Evolutionary conservation across 2,888 invertebrate genomes (phyloP).

Genomic region (Crematogaster levior): DNA sequence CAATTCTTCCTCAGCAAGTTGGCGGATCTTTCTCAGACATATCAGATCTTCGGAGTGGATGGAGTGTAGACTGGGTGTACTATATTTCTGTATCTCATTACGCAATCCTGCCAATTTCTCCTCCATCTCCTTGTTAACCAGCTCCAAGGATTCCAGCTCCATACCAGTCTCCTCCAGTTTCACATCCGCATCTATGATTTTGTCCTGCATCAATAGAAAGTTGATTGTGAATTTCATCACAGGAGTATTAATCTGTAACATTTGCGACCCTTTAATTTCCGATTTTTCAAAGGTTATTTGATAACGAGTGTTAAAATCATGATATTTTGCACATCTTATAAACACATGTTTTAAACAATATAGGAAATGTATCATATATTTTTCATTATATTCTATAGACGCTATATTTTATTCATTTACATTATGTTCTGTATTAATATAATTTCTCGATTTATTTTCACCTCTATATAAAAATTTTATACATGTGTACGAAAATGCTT

Average conservation of each 20-base stretch:
- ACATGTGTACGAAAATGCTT: neutral
- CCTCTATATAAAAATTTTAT: neutral
- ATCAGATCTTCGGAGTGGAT: constrained; percentile 80
- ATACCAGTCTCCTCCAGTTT: constrained; percentile 79
- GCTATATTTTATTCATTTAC: neutral
- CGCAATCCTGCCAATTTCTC: constrained; percentile 71
- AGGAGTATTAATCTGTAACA: neutral
- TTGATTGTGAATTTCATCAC: neutral
- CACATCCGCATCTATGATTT: constrained; percentile 80
- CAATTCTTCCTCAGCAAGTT: constrained; percentile 78
- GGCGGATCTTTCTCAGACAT: constrained; percentile 78
- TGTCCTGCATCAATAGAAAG: constrained; percentile 73
- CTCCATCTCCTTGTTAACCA: constrained; percentile 77
- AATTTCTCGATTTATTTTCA: neutral
- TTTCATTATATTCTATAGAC: neutral
- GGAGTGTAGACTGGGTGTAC: constrained; percentile 76
- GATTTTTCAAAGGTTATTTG: constrained; percentile 2
- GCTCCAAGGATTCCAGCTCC: constrained; percentile 78
- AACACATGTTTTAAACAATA: neutral
- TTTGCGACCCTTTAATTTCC: neutral
- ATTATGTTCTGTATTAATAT: neutral
- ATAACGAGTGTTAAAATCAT: neutral
- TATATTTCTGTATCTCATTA: constrained; percentile 64
- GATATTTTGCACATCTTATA: neutral
- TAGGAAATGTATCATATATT: neutral